phyloP scores from a whole-genome alignment of 2,888 invertebrate species.

The Agrochola lota region DNA sequence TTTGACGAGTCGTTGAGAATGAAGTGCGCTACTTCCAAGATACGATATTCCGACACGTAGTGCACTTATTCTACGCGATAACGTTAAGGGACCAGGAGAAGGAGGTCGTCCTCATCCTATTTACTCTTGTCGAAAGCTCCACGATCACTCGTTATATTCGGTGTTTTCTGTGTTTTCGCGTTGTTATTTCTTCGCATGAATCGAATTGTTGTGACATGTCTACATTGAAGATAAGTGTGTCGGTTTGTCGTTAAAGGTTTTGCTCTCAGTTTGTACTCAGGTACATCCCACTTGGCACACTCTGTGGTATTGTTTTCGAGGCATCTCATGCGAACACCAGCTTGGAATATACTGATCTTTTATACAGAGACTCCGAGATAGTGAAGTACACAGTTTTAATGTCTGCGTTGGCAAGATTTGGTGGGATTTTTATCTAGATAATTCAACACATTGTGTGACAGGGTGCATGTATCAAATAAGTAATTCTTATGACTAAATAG shows the following conservation, averaged over 20 bases:
- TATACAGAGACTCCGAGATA: slow-evolving; percentile 72
- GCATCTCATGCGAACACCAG: slow-evolving; percentile 76
- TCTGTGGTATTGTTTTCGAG: slow-evolving; percentile 84
- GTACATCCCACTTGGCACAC: slow-evolving; percentile 89
- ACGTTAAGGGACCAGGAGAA: slow-evolving; percentile 69
- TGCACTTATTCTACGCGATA: slow-evolving; percentile 60
- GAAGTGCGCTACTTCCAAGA: slow-evolving; percentile 58
- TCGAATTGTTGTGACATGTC: slow-evolving; percentile 86
- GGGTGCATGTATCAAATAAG: slow-evolving; percentile 88
- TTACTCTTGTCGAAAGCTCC: slow-evolving; percentile 79
- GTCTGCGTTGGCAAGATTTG: slow-evolving; percentile 69
- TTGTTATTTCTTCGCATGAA: slow-evolving; percentile 88
- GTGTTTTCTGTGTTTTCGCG: slow-evolving; percentile 87
- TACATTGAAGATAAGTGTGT: slow-evolving; percentile 81
- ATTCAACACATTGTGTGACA: slow-evolving; percentile 88
- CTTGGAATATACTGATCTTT: slow-evolving; percentile 68
- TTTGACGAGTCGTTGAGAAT: slow-evolving; percentile 70
- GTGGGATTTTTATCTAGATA: slow-evolving; percentile 62
- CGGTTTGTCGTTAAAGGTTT: slow-evolving; percentile 80
- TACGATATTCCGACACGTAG: slow-evolving; percentile 45
- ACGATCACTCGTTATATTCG: slow-evolving; percentile 81
- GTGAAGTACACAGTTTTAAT: slow-evolving; percentile 72
- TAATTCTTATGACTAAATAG: slow-evolving; percentile 73
- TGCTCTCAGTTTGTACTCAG: slow-evolving; percentile 82
- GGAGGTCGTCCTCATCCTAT: slow-evolving; percentile 81